Percentiles rank a stretch among this genome's conserved stretches.
phyloP scores from a whole-genome alignment of 2,797 vertebrate species.

The Schizopygopsis malacanthus region DNA sequence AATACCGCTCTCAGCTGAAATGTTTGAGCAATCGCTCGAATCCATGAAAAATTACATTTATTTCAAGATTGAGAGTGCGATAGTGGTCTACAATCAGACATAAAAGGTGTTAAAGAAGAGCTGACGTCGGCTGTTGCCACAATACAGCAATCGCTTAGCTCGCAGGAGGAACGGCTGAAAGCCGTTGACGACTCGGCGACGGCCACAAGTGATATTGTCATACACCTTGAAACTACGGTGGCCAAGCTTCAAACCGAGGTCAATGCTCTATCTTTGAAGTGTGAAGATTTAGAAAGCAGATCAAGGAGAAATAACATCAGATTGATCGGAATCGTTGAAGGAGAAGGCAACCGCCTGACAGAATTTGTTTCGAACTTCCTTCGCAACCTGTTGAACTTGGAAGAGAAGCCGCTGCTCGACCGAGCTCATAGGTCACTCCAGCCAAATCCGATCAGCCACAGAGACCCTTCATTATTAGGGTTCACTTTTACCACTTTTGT shows the following conservation, averaged over 20 bases:
- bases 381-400: conserved; percentile 10
- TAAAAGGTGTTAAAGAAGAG: conserved; percentile 1
- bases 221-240: not conserved
- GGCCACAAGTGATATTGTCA: not conserved
- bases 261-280: not conserved
- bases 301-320: conserved; percentile 38
- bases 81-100: conserved; percentile 17
- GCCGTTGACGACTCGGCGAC: not conserved
- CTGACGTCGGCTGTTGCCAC: conserved; percentile 1
- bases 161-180: not conserved
- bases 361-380: conserved; percentile 18
- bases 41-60: conserved; percentile 13
- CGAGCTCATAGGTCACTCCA: conserved; percentile 24
- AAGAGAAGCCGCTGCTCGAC: conserved; percentile 19
- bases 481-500: not conserved
- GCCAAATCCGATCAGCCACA: not conserved
- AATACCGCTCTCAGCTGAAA: conserved; percentile 13
- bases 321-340: conserved; percentile 8
- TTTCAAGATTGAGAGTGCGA: not conserved
- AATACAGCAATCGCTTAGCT: not conserved
- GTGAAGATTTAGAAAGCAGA: conserved; percentile 29
- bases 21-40: not conserved
- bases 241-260: conserved; percentile 9
- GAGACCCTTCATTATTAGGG: conserved; percentile 15
- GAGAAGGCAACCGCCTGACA: not conserved